Evolutionary conservation across 2,888 invertebrate species (phyloP), one percentile per base, ranked within the genome.

Genomic region (Troides aeacus): DNA sequence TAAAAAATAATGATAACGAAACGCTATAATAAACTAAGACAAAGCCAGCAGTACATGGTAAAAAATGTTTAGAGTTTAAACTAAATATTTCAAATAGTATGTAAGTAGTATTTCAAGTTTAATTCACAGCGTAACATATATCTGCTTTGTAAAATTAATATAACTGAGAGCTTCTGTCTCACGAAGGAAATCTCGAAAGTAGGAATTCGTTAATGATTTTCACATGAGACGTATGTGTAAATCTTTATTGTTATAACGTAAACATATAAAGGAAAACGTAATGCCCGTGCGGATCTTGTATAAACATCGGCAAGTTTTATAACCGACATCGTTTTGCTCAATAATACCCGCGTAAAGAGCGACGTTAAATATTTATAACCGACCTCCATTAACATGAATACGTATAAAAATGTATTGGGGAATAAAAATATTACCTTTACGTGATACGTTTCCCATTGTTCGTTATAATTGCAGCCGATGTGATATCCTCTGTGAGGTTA

Each of bases 381-480:
- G 8, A 7, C 57, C 30, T 39, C 30, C 46, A 59, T 46, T 46
- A 57, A 17, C n/a, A 50, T 21, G 10, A 42, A 50, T 8, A 7
- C 30, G 24, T 12, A 57, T 57, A 50, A 17, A 59, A 17, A 60
- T 63, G 36, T 12, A 10, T 50, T n/a, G 23, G 1, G 15, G n/a
- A 36, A 53, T 46, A 17, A 64, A 62, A 61, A 59, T 46, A 63
- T 82, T 86, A 86, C 86, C 87, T 86, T 80, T 78, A 74, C 79
- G 80, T 84, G 88, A 87, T 84, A 88, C 82, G 74, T 80, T 80
- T 69, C 81, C 86, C 88, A 89, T 89, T 89, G 88, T 89, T 82
- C 82, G 71, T 72, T 66, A 69, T 85, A 84, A 87, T 85, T 84
- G 82, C 62, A 57, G 53, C 56, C 64, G 63, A 42, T 58, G 42